Evolutionary conservation across 2,888 invertebrate species (phyloP), one percentile per base, ranked within the genome.

Genomic region (Psylliodes chrysocephalus): DNA sequence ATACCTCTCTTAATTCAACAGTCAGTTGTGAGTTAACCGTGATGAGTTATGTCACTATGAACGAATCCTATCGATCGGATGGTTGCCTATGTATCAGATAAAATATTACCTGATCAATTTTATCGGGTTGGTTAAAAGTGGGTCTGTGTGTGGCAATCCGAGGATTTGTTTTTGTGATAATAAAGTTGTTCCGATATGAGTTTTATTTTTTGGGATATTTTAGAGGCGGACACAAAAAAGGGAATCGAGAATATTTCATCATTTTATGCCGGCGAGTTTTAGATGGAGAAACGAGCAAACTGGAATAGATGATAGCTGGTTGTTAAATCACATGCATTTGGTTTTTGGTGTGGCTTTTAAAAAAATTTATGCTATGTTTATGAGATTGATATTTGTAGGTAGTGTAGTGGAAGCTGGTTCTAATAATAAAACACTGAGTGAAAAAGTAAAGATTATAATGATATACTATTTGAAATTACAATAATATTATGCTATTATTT

Each of bases 181-280:
- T 52, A 52, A 52, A 38, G 19, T 19, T 53, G 14, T 22, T 1
- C 7, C 22, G 40, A 12, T 14, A 10, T 10, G 35, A 25, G 8
- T 53, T 53, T 40, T 38, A 53, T 53, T 53, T 53, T 53, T 33
- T 18, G 22, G 15, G 5, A 22, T 14, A n/a, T 19, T 22, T 25
- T 38, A 17, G 14, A 22, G n/a, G 19, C 22, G 14, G 12, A 38
- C 22, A n/a, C 15, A 38, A n/a, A 38, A 53, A 53, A 53, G 14
- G 14, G 12, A 38, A 38, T 40, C 14, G 38, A 22, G 22, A 53
- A 53, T 38, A 53, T 53, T 53, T 53, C 53, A 52, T 52, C 35
- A 40, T 14, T 35, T 30, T 35, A 15, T 33, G 51, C 14, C 10
- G 25, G 47, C 25, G n/a, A 52, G 35, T 52, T 33, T 52, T 17